Conservation (phyloP, 2,888 invertebrate genomes). For the Lobophora halterata region DNA sequence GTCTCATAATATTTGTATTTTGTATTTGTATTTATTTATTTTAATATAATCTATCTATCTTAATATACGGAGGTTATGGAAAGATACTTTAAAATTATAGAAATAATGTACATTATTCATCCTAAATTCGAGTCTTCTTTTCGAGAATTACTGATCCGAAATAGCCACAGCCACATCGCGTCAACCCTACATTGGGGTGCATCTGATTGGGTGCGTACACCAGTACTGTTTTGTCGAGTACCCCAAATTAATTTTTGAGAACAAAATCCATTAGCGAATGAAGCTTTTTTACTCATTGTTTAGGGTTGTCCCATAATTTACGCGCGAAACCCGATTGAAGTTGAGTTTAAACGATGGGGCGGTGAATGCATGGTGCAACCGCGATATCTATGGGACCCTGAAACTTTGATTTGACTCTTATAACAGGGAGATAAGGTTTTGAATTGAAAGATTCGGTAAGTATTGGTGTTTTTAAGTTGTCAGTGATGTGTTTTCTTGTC, state of each 20-base stretch:
- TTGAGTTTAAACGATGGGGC: conserved; percentile 74
- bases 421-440: conserved; percentile 27
- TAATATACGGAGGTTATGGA: no score
- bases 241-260: conserved; percentile 79
- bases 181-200: conserved; percentile 47
- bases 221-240: conserved; percentile 65
- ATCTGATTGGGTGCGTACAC: conserved; percentile 70
- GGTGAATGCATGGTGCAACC: conserved; percentile 53
- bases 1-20: no score
- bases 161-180: no score
- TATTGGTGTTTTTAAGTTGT: conserved; percentile 35
- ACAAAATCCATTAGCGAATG: conserved; percentile 78
- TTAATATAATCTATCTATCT: no score
- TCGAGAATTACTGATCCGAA: no score
- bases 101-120: no score
- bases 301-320: conserved; percentile 77
- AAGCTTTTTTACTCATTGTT: conserved; percentile 70
- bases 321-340: conserved; percentile 71
- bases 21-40: no score
- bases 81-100: no score
- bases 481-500: conserved; percentile 67
- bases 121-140: no score
- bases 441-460: conserved; percentile 24
- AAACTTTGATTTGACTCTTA: conserved; percentile 27
- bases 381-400: conserved; percentile 4